Conservation (phyloP, 1,140 invertebrate species). For the Drosophila leontia region DNA sequence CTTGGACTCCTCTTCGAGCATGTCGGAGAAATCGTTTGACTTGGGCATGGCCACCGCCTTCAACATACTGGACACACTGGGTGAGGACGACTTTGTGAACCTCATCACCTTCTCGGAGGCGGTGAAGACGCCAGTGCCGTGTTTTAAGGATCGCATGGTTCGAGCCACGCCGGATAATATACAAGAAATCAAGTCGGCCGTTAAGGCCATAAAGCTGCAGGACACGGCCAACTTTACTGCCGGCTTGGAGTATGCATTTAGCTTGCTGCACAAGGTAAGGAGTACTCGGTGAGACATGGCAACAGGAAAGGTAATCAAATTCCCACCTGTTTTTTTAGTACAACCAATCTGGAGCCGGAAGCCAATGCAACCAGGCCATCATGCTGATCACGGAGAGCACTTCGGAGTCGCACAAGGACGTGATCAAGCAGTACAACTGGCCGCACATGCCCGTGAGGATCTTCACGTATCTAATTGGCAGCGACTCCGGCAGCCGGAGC, state of each 20-base stretch:
- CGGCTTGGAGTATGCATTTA: slow-evolving; percentile 95
- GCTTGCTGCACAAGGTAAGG: slow-evolving; percentile 93
- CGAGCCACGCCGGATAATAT: slow-evolving; percentile 95
- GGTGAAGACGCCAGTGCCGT: slow-evolving; percentile 91
- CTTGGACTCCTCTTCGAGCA: slow-evolving; percentile 95
- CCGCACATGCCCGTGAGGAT: slow-evolving; percentile 96
- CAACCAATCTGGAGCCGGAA: slow-evolving; percentile 92
- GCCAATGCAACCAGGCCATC: slow-evolving; percentile 98
- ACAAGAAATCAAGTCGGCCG: slow-evolving; percentile 91
- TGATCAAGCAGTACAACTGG: slow-evolving; percentile 94
- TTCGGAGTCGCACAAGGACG: slow-evolving; percentile 87
- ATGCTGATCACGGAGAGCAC: slow-evolving; percentile 97
- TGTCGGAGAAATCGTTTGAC: slow-evolving; percentile 93
- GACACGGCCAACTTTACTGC: slow-evolving; percentile 96
- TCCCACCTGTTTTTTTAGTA: slow-evolving; percentile 86
- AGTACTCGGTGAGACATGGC: too few relatives aligned
- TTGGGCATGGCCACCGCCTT: slow-evolving; percentile 94
- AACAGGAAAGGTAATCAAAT: neutral
- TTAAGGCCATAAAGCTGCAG: slow-evolving; percentile 89
- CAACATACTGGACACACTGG: slow-evolving; percentile 96
- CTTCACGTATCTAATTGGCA: slow-evolving; percentile 98
- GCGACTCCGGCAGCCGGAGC: slow-evolving; percentile 93
- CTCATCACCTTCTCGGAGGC: slow-evolving; percentile 93
- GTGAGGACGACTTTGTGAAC: slow-evolving; percentile 98
- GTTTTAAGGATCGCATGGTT: slow-evolving; percentile 95